Evolutionary conservation across 2,797 vertebrate genomes (phyloP).

Genomic region (Mus caroli): DNA sequence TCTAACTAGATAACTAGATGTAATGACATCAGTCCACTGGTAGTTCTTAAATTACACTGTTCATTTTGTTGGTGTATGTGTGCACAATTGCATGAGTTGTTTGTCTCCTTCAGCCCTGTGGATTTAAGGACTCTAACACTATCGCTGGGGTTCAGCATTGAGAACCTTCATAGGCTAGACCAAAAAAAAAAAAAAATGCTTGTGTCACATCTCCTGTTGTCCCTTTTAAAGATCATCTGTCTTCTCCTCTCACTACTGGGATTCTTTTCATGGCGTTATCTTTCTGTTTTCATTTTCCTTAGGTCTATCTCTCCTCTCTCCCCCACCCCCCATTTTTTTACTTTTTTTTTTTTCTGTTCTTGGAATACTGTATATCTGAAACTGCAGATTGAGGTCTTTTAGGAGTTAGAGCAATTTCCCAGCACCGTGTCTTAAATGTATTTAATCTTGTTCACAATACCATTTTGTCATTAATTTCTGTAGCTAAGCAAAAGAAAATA

Average conservation of each 20-base stretch:
- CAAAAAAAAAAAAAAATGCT: background rate
- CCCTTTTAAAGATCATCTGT: constrained; percentile 9
- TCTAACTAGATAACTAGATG: background rate
- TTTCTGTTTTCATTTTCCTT: background rate
- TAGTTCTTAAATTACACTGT: background rate
- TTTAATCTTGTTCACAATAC: background rate
- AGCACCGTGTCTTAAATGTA: background rate
- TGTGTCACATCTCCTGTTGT: background rate
- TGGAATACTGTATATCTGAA: background rate
- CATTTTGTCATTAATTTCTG: constrained; percentile 15
- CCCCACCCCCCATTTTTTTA: background rate
- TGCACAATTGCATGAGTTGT: background rate
- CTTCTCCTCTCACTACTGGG: background rate
- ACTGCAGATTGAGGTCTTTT: background rate
- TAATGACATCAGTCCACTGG: background rate
- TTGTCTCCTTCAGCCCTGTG: background rate
- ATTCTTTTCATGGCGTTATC: background rate
- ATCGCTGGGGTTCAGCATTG: background rate
- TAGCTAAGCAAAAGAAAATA: constrained; percentile 35
- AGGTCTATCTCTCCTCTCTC: background rate
- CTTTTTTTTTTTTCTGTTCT: background rate
- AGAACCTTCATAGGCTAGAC: background rate
- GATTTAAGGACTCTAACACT: background rate
- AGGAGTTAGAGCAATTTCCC: background rate
- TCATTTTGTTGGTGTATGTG: background rate